Base-by-base conservation (phyloP, 2,797 vertebrate genomes). In the Podarcis lilfordi region DNA sequence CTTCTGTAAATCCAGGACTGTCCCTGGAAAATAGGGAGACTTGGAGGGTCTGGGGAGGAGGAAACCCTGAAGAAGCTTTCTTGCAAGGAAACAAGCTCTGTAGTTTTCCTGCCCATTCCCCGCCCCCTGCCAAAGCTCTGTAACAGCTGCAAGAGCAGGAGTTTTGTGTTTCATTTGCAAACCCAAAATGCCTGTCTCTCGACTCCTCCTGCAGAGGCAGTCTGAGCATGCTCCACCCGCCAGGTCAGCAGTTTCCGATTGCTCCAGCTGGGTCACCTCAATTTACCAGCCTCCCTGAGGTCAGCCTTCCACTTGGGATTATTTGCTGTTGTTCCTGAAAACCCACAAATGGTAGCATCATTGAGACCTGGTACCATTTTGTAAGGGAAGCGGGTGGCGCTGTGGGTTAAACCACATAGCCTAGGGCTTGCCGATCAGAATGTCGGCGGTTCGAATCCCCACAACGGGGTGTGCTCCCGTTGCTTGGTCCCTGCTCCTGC, bases 251-350 rank as follows among this genome's bases (percentile, higher is more conserved):
- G 87, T 93, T 89, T 96, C 96, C 95, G 95, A 82, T 72, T 69
- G 79, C 94, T 95, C 93, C 93, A 91, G 94, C 93, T 90, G 93
- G 91, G 94, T 96, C 95, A 94, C 93, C 94, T 94, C 95, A 94
- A 95, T 96, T 94, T 96, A 94, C 93, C 87, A 94, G 95, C 92
- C 85, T 95, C 95, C 94, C 94, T 87, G 94, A 95, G 95, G 96
- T 95, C 95, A 95, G 92, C 86, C 89, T 89, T 91, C 93, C 91
- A 92, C 91, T 93, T 91, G 87, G 88, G 93, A 94, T 94, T 92
- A 94, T 95, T 95, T 95, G 91, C 95, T 95, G 95, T 95, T 89
- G 59, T 88, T 95, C 87, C 94, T 89, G 94, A 92, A 75, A 94
- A 93, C 93, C 90, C 95, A 91, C 87, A 80, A 86, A 91, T 87